Evolutionary conservation across 2,888 invertebrate species (phyloP).

Genomic region (Apodemia duryi): DNA sequence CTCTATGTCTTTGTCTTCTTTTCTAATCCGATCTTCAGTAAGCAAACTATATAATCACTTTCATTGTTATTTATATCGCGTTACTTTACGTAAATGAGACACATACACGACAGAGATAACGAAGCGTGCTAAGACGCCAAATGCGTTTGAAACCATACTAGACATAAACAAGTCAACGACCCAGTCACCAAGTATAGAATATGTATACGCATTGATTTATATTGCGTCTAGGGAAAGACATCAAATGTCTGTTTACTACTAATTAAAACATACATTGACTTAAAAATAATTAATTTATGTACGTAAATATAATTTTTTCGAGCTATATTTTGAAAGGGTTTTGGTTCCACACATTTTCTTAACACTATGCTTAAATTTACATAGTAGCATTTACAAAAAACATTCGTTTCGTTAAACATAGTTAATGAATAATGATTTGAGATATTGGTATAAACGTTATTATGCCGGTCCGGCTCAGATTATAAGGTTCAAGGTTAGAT

Average conservation of each 20-base stretch:
- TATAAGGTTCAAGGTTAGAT: no score
- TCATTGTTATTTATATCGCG: slow-evolving; percentile 23
- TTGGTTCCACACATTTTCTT: no score
- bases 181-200: slow-evolving; percentile 52
- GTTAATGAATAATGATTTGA: no score
- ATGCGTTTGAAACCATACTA: slow-evolving; percentile 46
- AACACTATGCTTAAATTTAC: no score
- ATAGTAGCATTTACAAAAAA: no score
- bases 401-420: no score
- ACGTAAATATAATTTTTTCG: no score
- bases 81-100: slow-evolving; percentile 34
- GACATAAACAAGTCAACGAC: slow-evolving; percentile 59
- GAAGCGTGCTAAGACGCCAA: slow-evolving; percentile 45
- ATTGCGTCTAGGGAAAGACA: slow-evolving; percentile 23
- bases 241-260: slow-evolving; percentile 10
- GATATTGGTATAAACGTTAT: no score
- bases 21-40: not conserved
- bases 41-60: slow-evolving; percentile 1
- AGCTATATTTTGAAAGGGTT: no score
- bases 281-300: no score
- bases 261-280: not conserved
- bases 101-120: slow-evolving; percentile 38
- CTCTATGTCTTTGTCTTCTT: not conserved
- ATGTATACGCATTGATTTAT: slow-evolving; percentile 44
- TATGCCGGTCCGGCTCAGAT: no score